Percentiles rank a stretch among this genome's conserved stretches.
phyloP scores from a whole-genome alignment of 2,888 invertebrate genomes.

The Plagodis pulveraria region DNA sequence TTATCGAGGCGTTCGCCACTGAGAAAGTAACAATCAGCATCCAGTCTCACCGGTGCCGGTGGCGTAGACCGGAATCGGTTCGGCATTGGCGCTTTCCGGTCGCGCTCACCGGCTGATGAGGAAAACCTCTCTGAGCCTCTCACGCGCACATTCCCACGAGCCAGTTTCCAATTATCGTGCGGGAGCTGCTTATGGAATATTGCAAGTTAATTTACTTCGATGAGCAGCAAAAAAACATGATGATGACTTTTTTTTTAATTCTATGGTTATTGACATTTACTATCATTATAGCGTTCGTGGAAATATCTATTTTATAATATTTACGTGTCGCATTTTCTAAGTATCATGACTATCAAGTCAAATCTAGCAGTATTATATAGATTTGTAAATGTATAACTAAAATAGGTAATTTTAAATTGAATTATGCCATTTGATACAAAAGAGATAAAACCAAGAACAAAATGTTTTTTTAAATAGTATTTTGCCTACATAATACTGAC shows the following conservation, averaged over 20 bases:
- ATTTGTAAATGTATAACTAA: too few species aligned
- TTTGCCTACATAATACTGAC: slow-evolving; percentile 52
- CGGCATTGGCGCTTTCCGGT: slow-evolving; percentile 64
- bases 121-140: slow-evolving; percentile 75
- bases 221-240: slow-evolving; percentile 6
- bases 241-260: too few species aligned
- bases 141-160: slow-evolving; percentile 78
- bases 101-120: slow-evolving; percentile 46
- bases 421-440: too few species aligned
- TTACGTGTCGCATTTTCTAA: too few species aligned
- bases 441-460: too few species aligned
- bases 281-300: too few species aligned
- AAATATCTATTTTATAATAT: too few species aligned
- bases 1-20: slow-evolving; percentile 49
- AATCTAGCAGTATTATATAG: too few species aligned
- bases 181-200: slow-evolving; percentile 39
- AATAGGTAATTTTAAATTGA: too few species aligned
- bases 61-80: slow-evolving; percentile 48
- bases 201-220: slow-evolving; percentile 9
- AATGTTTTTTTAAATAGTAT: too few species aligned
- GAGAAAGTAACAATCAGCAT: slow-evolving; percentile 55
- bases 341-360: too few species aligned
- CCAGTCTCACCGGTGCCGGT: slow-evolving; percentile 51
- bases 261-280: too few species aligned
- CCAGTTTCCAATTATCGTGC: slow-evolving; percentile 61